Evolutionary conservation across 2,888 invertebrate species (phyloP).

Genomic region (Tipula confusa): DNA sequence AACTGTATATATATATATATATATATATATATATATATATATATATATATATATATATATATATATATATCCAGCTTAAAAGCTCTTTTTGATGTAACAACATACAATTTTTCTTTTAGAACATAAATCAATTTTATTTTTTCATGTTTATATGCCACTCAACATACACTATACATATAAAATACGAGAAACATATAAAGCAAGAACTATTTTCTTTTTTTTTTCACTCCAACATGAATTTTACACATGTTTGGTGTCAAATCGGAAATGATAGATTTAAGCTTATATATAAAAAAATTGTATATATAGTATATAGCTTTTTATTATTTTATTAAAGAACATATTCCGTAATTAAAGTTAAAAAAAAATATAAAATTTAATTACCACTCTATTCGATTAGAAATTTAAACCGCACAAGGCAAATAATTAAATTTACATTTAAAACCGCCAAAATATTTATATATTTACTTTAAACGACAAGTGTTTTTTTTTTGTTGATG

Average conservation of each 20-base stretch:
- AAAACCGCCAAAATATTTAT: background rate
- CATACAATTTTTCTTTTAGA: background rate
- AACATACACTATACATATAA: background rate
- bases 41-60: too few species aligned
- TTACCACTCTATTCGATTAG: conserved; percentile 9
- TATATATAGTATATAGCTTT: background rate
- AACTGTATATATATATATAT: too few species aligned
- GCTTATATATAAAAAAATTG: background rate
- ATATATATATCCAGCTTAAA: background rate
- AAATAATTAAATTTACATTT: conserved; percentile 17
- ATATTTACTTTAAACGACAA: background rate
- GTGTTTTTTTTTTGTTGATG: background rate
- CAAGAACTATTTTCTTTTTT: background rate
- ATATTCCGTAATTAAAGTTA: background rate
- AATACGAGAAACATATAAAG: background rate
- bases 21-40: too few species aligned
- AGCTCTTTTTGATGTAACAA: background rate
- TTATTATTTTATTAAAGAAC: background rate
- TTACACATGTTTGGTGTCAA: background rate
- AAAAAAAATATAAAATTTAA: background rate
- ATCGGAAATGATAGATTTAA: background rate
- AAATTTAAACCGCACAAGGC: background rate
- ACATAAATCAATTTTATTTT: background rate
- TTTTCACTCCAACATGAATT: background rate
- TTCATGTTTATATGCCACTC: background rate